These are phyloP conservation scores for Tricholauxania praeusta DNA, from an alignment of 2,888 invertebrate genomes.

Conservation along the genomic window DNA sequence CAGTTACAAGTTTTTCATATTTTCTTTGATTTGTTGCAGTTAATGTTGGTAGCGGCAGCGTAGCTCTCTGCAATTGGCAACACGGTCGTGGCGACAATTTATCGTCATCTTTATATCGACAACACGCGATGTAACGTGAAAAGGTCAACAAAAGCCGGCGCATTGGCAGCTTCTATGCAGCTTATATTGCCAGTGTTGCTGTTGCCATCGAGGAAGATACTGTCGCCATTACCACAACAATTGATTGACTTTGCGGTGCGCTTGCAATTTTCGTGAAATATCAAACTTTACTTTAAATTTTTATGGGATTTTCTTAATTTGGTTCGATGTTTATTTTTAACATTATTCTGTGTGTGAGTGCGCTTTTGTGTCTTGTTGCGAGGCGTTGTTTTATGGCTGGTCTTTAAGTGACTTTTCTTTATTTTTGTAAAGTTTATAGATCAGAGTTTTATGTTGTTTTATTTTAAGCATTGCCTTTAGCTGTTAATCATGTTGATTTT, in stretches of 20 bases:
- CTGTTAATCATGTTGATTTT: no score
- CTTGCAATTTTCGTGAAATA: constrained; percentile 24
- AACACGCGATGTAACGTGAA: constrained; percentile 24
- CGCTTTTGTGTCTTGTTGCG: background rate
- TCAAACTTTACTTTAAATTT: background rate
- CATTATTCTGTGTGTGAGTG: background rate
- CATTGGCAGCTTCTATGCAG: no score
- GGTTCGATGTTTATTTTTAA: background rate
- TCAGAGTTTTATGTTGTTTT: no score
- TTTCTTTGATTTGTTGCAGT: background rate
- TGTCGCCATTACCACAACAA: no score
- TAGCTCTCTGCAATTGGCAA: background rate
- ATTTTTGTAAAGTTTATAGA: no score
- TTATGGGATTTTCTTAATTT: background rate
- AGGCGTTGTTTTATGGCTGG: constrained; percentile 6
- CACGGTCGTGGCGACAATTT: constrained; percentile 23
- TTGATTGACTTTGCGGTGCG: background rate
- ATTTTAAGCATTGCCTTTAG: no score
- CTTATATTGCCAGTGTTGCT: background rate
- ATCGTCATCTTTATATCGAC: constrained; percentile 9
- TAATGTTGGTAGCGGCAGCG: background rate
- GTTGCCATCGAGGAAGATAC: background rate
- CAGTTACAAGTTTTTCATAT: background rate
- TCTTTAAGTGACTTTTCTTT: background rate
- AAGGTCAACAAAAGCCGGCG: constrained; percentile 12